Conservation (phyloP, 2,113 vertebrate genomes). For the Sprattus sprattus region DNA sequence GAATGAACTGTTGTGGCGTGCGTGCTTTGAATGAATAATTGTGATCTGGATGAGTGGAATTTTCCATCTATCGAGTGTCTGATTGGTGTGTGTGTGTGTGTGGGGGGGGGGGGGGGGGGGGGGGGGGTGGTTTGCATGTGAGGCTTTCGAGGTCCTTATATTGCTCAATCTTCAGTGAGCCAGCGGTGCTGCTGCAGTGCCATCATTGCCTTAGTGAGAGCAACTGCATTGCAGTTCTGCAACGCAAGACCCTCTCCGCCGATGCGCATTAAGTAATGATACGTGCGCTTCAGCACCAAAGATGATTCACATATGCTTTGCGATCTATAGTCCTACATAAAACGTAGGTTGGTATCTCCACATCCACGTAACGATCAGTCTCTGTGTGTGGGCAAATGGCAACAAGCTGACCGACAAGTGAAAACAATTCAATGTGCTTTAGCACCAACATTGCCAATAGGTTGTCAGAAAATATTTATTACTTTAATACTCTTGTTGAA, state of each 20-base stretch:
- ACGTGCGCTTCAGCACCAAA: background rate
- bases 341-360: background rate
- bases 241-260: constrained; percentile 48
- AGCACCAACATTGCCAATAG: background rate
- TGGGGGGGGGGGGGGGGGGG: constrained; percentile 20
- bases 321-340: background rate
- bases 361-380: background rate
- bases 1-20: background rate
- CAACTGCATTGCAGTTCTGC: constrained; percentile 75
- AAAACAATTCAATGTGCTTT: background rate
- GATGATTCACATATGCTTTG: background rate
- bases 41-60: constrained; percentile 52
- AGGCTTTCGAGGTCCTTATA: constrained; percentile 26
- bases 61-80: constrained; percentile 50
- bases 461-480: background rate
- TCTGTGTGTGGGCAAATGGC: background rate
- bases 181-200: constrained; percentile 58
- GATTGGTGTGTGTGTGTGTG: constrained; percentile 3
- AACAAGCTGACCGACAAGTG: background rate
- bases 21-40: constrained; percentile 66
- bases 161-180: constrained; percentile 35
- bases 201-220: constrained; percentile 50
- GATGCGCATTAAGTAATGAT: constrained; percentile 11
- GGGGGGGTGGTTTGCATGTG: background rate
- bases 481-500: background rate